Evolutionary conservation across 1,140 invertebrate genomes (phyloP), one percentile per base, ranked within the genome.

Genomic region (Apis laboriosa): DNA sequence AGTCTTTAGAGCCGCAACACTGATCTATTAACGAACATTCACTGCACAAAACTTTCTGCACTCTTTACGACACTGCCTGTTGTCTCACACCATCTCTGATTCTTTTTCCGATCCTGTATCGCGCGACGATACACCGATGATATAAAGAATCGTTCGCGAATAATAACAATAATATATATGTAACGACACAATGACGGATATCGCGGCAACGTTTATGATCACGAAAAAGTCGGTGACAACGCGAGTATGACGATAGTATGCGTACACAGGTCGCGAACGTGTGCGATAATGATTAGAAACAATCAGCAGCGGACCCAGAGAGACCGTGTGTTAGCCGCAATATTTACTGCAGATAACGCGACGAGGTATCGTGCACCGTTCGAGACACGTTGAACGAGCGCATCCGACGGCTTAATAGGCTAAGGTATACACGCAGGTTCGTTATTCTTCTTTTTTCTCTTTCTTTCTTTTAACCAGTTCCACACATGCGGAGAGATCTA

Each of bases 21-120:
- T 87, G 71, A 73, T 88, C 84, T 90, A 89, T 90, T 87, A 90
- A 90, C 87, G 82, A 89, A 82, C 88, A 84, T 90, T 89, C 89
- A 90, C 89, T 89, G 85, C 90, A 90, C 90, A 86, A 87, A 91
- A 90, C 84, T 85, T 85, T 83, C 83, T 78, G 84, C 89, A 83
- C 84, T 80, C 71, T 76, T 56, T 72, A 51, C 51, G 71, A 21
- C 84, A 82, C 77, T 75, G 73, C 68, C 9, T 15, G 56, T 53
- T 2, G 34, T 83, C 58, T 63, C 83, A n/a, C 79, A 80, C 61
- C 60, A 75, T 75, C 77, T 58, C 71, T 8, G 78, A 53, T 63
- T 68, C 56, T 72, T 51, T 60, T 34, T 19, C 21, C 13, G 56
- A 21, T 1, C 56, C 13, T 24, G n/a, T 51, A 49, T 21, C 34